Base-by-base conservation (phyloP, 2,113 vertebrate species). In the Dromaius novaehollandiae region DNA sequence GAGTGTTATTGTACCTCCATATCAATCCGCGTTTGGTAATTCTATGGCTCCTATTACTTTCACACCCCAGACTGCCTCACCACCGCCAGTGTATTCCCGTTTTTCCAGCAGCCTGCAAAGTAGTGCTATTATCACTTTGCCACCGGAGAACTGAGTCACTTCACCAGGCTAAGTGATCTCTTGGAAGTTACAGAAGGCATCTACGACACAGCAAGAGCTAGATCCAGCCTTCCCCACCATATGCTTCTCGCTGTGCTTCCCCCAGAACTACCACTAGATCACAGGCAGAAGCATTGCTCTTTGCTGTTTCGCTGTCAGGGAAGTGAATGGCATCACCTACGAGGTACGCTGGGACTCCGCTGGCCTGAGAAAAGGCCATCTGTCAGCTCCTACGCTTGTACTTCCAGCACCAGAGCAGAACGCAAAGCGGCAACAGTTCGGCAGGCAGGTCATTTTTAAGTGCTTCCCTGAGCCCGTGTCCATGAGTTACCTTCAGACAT, bases 131-230 rank as follows among this genome's bases (percentile, higher is more conserved):
- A 38, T 40, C 26, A 24, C 65, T 53, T 66, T 38, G 24, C 36
- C 26, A 6, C 50, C 0, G 2, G 5, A 36, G 53, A 60, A 60
- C 6, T 0, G 5, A 84, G 22, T 21, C 13, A 5, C 36, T 68
- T 32, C 26, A 3, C 26, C 7, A 36, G 48, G 26, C 40, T 34
- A 19, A 69, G 24, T 2, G 7, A n/a, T 28, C 66, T 48, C 65
- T 20, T 24, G 30, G 34, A 53, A 42, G 46, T 14, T 5, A 3
- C 7, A 74, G 30, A 11, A 42, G 69, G 48, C 61, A 16, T n/a
- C n/a, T 21, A 5, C n/a, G 64, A 11, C 64, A 42, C 16, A 66
- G 25, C 11, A 17, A 42, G 24, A 50, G 51, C 51, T 17, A 44
- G 38, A 40, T 28, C 51, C 65, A 78, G 46, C 30, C 75, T 38